These are phyloP conservation scores for Pagrus major DNA, from an alignment of 2,113 vertebrate species.

Conservation along the genomic window DNA sequence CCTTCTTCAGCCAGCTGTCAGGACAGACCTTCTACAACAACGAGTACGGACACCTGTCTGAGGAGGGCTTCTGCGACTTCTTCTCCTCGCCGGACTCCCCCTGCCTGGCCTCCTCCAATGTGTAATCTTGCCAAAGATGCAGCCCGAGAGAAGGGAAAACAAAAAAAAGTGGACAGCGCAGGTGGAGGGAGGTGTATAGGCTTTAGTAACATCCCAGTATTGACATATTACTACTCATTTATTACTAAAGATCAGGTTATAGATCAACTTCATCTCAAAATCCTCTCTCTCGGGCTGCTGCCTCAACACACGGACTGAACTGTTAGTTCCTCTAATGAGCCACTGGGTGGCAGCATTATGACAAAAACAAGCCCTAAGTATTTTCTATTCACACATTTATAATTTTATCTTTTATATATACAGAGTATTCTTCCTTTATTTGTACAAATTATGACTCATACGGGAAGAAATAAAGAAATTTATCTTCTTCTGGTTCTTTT, in stretches of 20 bases:
- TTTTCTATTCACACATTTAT: constrained; percentile 73
- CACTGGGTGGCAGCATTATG: constrained; percentile 85
- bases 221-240: constrained; percentile 29
- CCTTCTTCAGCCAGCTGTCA: constrained; percentile 84
- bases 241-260: constrained; percentile 25
- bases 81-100: constrained; percentile 75
- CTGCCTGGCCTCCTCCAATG: constrained; percentile 76
- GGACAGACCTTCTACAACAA: constrained; percentile 98
- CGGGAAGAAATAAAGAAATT: constrained; percentile 78
- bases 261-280: constrained; percentile 38
- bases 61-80: constrained; percentile 84
- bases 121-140: constrained; percentile 67
- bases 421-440: constrained; percentile 80
- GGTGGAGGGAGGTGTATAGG: constrained; percentile 12
- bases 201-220: constrained; percentile 16
- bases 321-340: constrained; percentile 70
- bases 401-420: constrained; percentile 81
- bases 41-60: constrained; percentile 92
- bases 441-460: constrained; percentile 76
- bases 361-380: constrained; percentile 65
- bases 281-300: constrained; percentile 28
- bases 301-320: constrained; percentile 70
- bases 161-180: background rate
- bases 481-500: constrained; percentile 59
- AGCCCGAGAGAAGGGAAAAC: background rate